phyloP scores from a whole-genome alignment of 2,113 vertebrate genomes.

The Morone chrysops region DNA sequence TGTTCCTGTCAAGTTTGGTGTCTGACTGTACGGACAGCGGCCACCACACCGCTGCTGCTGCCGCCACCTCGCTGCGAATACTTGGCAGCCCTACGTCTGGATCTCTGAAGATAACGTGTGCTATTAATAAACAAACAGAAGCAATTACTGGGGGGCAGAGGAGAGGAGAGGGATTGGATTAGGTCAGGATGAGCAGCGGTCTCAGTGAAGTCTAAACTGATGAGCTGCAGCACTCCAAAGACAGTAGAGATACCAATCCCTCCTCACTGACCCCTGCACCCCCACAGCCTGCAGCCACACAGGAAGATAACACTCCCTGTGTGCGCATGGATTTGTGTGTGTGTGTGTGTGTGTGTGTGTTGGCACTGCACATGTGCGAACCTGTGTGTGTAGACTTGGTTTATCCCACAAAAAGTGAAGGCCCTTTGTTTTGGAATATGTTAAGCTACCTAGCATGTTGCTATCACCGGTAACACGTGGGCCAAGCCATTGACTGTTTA shows the following conservation, averaged over 20 bases:
- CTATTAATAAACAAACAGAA: slow-evolving; percentile 88
- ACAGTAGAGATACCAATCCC: slow-evolving; percentile 78
- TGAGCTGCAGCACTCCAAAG: slow-evolving; percentile 81
- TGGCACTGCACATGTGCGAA: background rate
- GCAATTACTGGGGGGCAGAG: slow-evolving; percentile 83
- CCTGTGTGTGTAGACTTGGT: slow-evolving; percentile 7
- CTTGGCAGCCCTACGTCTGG: slow-evolving; percentile 81
- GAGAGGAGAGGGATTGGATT: slow-evolving; percentile 81
- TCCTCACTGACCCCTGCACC: slow-evolving; percentile 68
- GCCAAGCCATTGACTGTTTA: too few species aligned
- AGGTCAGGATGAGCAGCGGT: slow-evolving; percentile 76
- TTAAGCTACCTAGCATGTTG: too few species aligned
- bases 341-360: slow-evolving; percentile 16
- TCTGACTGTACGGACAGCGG: slow-evolving; percentile 66
- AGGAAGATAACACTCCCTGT: slow-evolving; percentile 68
- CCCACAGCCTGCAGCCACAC: slow-evolving; percentile 67
- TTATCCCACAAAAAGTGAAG: background rate
- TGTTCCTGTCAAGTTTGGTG: slow-evolving; percentile 82
- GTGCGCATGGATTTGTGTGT: slow-evolving; percentile 11
- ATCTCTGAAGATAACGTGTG: slow-evolving; percentile 87
- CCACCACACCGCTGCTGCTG: slow-evolving; percentile 23
- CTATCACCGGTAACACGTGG: too few species aligned
- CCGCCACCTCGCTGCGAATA: slow-evolving; percentile 67
- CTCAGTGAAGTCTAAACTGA: slow-evolving; percentile 83
- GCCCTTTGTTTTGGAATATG: background rate